Conservation (phyloP, 2,888 invertebrate genomes). For the Drosophila paranaensis region DNA sequence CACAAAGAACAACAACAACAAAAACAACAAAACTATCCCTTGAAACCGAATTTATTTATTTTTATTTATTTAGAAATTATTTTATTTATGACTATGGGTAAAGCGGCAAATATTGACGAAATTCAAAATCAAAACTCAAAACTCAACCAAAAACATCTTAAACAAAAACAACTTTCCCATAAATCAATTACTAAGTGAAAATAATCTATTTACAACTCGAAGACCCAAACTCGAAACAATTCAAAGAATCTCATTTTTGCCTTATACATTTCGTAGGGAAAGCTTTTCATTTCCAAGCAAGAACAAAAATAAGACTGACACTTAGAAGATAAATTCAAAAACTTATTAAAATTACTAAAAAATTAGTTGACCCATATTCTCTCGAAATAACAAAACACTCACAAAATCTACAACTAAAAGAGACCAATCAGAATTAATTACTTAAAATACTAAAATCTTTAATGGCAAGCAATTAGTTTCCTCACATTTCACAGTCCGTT, state of each 20-base stretch:
- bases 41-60: conserved; percentile 8
- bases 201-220: background rate
- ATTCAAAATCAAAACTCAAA: conserved; percentile 20
- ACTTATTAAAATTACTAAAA: background rate
- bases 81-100: conserved; percentile 6
- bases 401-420: background rate
- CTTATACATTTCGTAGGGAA: background rate
- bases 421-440: background rate
- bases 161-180: background rate
- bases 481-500: background rate
- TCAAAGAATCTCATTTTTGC: background rate
- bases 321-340: background rate
- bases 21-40: background rate
- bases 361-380: background rate
- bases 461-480: background rate
- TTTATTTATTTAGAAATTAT: background rate
- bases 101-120: conserved; percentile 18
- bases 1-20: background rate
- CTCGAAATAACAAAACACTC: background rate
- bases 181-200: background rate
- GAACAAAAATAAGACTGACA: conserved; percentile 3
- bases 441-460: too few species aligned
- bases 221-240: background rate
- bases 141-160: background rate
- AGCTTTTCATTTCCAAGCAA: background rate